phyloP scores from a whole-genome alignment of 2,797 vertebrate species.

The Falco berigora region DNA sequence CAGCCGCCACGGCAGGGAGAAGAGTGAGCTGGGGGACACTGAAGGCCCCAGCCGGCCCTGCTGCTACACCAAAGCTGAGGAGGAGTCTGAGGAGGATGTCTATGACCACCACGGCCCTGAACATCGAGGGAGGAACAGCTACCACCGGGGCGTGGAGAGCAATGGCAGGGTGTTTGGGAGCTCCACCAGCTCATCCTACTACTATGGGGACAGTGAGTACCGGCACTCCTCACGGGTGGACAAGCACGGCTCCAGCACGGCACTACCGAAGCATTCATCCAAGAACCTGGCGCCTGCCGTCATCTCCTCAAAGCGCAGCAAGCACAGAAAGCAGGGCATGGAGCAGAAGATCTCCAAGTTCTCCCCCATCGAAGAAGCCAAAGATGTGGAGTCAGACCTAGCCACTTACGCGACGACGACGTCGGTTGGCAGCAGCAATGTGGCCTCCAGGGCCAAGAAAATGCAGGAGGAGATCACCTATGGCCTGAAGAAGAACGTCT shows the following conservation, averaged over 20 bases:
- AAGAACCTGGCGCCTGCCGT: conserved; percentile 94
- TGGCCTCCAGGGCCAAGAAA: conserved; percentile 89
- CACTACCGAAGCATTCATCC: conserved; percentile 85
- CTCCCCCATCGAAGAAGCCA: conserved; percentile 97
- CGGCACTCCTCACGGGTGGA: conserved; percentile 82
- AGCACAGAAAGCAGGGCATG: conserved; percentile 97
- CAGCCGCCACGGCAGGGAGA: conserved; percentile 79
- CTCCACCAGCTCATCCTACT: conserved; percentile 79
- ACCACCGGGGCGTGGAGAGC: conserved; percentile 82
- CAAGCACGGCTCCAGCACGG: conserved; percentile 74
- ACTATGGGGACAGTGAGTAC: conserved; percentile 84
- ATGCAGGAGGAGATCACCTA: conserved; percentile 88
- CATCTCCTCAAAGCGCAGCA: conserved; percentile 93
- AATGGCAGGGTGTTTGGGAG: conserved; percentile 82
- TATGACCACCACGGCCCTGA: conserved; percentile 87
- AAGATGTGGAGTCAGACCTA: conserved; percentile 95
- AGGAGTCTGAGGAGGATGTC: conserved; percentile 90
- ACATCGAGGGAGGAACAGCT: conserved; percentile 77
- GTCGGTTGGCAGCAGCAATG: conserved; percentile 83
- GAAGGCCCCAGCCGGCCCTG: conserved; percentile 77
- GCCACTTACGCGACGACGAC: conserved; percentile 88
- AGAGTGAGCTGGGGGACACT: conserved; percentile 71
- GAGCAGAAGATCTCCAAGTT: conserved; percentile 99
- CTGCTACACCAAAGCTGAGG: conserved; percentile 86
- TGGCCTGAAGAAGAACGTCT: conserved; percentile 90